Evolutionary conservation across 2,113 vertebrate genomes (phyloP).

Genomic region (Ceyx margarethae): DNA sequence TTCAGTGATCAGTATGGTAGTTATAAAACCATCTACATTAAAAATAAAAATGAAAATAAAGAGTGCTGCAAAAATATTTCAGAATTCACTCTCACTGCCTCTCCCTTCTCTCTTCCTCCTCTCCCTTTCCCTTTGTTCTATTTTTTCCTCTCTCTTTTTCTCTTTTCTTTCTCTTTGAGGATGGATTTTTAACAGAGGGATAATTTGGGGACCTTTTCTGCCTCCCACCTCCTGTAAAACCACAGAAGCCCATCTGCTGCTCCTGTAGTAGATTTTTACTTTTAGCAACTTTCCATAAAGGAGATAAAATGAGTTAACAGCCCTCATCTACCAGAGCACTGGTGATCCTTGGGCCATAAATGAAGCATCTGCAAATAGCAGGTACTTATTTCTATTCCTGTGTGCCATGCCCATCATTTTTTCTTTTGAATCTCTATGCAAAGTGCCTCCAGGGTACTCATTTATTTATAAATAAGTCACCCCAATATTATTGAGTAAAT

Average conservation of each 20-base stretch:
- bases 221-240: conserved; percentile 34
- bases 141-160: neutral
- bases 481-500: neutral
- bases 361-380: neutral
- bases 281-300: conserved; percentile 42
- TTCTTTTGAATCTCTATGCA: neutral
- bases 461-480: neutral
- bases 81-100: neutral
- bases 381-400: neutral
- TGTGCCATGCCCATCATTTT: neutral
- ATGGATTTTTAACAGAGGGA: conserved; percentile 1
- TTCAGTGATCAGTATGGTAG: neutral
- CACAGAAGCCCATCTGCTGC: conserved; percentile 46
- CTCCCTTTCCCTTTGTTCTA: neutral
- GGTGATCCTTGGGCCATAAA: neutral
- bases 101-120: neutral
- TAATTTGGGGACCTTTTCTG: conserved; percentile 12
- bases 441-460: neutral
- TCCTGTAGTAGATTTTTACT: conserved; percentile 28
- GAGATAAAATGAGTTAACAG: conserved; percentile 15
- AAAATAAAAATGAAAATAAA: neutral
- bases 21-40: neutral
- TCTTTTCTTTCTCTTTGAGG: neutral
- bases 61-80: neutral
- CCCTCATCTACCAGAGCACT: neutral